Evolutionary conservation across 1,140 invertebrate genomes (phyloP).

Genomic region (Melitaea cinxia): DNA sequence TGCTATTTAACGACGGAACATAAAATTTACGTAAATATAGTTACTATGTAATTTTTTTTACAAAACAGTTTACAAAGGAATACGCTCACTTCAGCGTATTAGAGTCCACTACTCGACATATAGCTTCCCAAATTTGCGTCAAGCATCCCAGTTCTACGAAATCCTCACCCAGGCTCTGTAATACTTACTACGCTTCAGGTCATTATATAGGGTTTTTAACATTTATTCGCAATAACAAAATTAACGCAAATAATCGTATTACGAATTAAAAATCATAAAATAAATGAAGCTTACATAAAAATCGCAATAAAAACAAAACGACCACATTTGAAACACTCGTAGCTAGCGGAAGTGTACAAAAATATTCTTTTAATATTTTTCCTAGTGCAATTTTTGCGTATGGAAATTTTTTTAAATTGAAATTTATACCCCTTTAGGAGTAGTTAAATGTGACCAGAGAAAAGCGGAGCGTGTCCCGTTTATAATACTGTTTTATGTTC

Average conservation of each 20-base stretch:
- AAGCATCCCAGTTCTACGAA: too few species aligned
- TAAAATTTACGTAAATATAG: too few species aligned
- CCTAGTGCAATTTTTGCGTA: slow-evolving; percentile 2
- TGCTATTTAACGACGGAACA: too few species aligned
- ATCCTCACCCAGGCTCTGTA: too few species aligned
- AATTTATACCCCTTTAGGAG: slow-evolving; percentile 26
- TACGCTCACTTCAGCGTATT: too few species aligned
- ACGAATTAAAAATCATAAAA: neutral
- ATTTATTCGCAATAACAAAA: neutral
- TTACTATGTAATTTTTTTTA: too few species aligned
- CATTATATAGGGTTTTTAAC: too few species aligned
- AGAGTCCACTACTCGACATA: too few species aligned
- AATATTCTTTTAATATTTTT: slow-evolving; percentile 30
- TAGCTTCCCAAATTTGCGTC: too few species aligned
- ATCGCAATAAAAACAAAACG: slow-evolving; percentile 6
- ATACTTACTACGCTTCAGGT: too few species aligned
- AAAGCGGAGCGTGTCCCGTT: slow-evolving; percentile 7
- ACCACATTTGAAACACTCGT: slow-evolving; percentile 11
- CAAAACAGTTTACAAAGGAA: too few species aligned
- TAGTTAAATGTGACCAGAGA: slow-evolving; percentile 25
- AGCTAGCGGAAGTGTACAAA: slow-evolving; percentile 6
- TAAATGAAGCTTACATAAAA: slow-evolving; percentile 12
- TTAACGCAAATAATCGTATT: neutral
- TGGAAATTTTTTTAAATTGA: slow-evolving; percentile 31
- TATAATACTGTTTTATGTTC: slow-evolving; percentile 19